Evolutionary conservation across 2,888 invertebrate genomes (phyloP), one percentile per base, ranked within the genome.

Genomic region (Dasypolia templi): DNA sequence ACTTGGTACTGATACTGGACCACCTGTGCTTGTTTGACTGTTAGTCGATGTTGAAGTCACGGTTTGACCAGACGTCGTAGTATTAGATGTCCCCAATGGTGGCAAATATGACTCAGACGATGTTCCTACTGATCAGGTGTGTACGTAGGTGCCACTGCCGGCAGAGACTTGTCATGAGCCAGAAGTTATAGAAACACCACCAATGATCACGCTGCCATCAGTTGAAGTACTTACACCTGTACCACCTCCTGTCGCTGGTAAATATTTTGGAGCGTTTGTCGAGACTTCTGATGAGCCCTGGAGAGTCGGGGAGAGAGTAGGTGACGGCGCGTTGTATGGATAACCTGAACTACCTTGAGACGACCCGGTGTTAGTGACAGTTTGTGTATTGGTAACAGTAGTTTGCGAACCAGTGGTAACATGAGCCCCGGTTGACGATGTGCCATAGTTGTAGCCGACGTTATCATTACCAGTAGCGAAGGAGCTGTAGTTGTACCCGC

Each of bases 181-280:
- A 59, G 78, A 62, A 64, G 79, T 86, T 11, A 85, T 81, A 72
- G 86, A 84, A 26, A 82, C 80, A 19, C 86, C 83, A 22, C 73
- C 84, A 61, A 79, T 79, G 42, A 75, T 82, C 9, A 74, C 83
- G 67, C 61, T 72, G 32, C 77, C 74, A 58, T 73, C 80, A 29
- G 74, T 77, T 19, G 72, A 73, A 53, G 69, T 63, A 73, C 46
- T 72, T 68, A 53, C 76, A 66, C 42, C 70, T 74, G 67, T 42
- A 53, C 84, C 84, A 29, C 76, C 79, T 51, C 71, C 74, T 32
- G 70, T 65, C 7, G 95, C 95, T 12, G 95, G 95, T 74, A 95
- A 91, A 87, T 95, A 95, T 84, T 89, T 89, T 22, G 94, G 94
- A 58, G 94, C 95, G 75, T 89, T 95, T 32, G 94, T 95, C 22